These are phyloP conservation scores for Eulacestoma nigropectus DNA, from an alignment of 2,113 vertebrate species.

Conservation along the genomic window DNA sequence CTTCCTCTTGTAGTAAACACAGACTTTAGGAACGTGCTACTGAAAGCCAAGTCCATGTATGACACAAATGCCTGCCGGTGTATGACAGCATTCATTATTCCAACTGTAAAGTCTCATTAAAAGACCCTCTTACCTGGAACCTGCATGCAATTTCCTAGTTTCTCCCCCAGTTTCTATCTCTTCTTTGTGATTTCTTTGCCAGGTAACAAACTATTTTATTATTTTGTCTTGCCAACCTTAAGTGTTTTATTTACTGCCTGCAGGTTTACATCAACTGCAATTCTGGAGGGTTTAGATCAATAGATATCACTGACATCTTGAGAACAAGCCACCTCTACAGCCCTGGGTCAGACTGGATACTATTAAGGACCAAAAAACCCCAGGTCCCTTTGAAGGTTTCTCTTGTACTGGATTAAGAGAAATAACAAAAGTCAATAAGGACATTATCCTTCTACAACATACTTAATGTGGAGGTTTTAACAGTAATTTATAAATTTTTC, in stretches of 20 bases:
- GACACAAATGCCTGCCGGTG: background rate
- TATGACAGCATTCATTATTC: background rate
- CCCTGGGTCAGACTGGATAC: background rate
- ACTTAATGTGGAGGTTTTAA: background rate
- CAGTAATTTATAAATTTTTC: background rate
- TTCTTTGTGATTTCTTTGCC: background rate
- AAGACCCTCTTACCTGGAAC: background rate
- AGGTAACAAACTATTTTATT: background rate
- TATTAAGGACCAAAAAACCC: background rate
- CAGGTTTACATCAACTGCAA: background rate
- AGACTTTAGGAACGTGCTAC: background rate
- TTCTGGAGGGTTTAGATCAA: background rate
- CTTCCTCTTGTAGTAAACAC: background rate
- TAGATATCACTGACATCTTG: background rate
- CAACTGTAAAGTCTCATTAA: background rate
- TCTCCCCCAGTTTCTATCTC: background rate
- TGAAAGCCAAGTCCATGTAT: background rate
- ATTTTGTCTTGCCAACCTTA: background rate
- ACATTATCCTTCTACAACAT: background rate
- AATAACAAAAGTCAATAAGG: background rate
- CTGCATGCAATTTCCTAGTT: background rate
- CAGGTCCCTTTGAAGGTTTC: background rate
- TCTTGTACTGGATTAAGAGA: background rate
- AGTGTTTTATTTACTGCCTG: background rate
- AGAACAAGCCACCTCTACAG: background rate